Conservation (phyloP, 2,797 vertebrate genomes). For the Prunella strophiata region DNA sequence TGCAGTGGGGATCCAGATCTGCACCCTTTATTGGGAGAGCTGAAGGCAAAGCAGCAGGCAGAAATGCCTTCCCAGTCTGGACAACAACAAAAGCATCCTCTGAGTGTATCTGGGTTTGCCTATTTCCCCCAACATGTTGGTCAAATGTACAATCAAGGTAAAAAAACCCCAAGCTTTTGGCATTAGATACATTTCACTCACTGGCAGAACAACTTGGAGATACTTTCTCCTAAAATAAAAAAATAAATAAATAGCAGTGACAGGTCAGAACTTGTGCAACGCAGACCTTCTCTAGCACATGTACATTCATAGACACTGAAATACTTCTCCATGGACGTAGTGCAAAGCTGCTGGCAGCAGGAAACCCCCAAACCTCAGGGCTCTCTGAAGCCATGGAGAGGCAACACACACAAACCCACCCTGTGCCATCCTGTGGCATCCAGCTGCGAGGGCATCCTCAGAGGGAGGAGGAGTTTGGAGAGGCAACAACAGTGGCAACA, state of each 20-base stretch:
- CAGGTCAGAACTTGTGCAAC: slow-evolving; percentile 32
- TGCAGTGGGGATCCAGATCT: neutral
- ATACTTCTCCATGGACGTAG: slow-evolving; percentile 18
- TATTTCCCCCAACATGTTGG: neutral
- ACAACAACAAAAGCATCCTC: neutral
- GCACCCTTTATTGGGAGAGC: neutral
- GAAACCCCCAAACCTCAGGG: neutral
- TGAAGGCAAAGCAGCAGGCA: neutral
- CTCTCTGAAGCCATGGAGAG: neutral
- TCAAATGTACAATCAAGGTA: slow-evolving; percentile 3
- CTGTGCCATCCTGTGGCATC: neutral
- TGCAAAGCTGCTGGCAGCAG: slow-evolving; percentile 59
- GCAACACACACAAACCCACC: neutral
- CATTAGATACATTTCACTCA: slow-evolving; percentile 32
- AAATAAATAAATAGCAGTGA: slow-evolving; percentile 59
- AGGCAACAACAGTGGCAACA: slow-evolving; percentile 43
- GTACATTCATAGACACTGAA: slow-evolving; percentile 57
- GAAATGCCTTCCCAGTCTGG: neutral
- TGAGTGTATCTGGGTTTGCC: neutral
- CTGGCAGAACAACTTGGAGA: slow-evolving; percentile 34
- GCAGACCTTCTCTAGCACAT: slow-evolving; percentile 21
- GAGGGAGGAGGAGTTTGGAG: neutral
- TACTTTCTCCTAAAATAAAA: slow-evolving; percentile 6
- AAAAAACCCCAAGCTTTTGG: neutral
- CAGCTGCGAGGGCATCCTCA: neutral